Percentiles rank a stretch among this genome's conserved stretches.
phyloP scores from a whole-genome alignment of 2,797 vertebrate species.

The Oryzias sinensis region DNA sequence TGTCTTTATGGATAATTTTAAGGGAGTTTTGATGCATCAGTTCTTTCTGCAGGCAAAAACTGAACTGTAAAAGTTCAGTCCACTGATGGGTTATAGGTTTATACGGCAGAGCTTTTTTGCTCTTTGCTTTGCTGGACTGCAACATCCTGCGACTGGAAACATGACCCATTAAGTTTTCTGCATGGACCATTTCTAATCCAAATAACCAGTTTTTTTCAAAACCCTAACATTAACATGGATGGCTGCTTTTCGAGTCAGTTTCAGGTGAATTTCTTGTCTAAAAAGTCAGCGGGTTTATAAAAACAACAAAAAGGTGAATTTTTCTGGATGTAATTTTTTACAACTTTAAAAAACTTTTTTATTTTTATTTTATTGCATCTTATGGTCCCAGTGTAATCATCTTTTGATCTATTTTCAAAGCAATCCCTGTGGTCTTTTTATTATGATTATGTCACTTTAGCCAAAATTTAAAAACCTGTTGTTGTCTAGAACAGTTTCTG shows the following conservation, averaged over 20 bases:
- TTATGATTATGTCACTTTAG: too few species aligned
- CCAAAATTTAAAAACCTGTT: too few species aligned
- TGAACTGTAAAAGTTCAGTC: too few species aligned
- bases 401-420: too few species aligned
- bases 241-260: constrained; percentile 19
- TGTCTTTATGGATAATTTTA: constrained; percentile 34
- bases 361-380: not conserved
- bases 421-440: too few species aligned
- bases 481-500: too few species aligned
- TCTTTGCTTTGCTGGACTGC: constrained; percentile 7
- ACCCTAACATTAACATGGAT: constrained; percentile 16
- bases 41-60: constrained; percentile 14
- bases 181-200: constrained; percentile 26
- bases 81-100: not conserved
- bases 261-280: constrained; percentile 8
- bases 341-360: not conserved
- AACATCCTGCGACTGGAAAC: constrained; percentile 27
- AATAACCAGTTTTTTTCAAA: constrained; percentile 12
- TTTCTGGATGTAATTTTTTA: constrained; percentile 6
- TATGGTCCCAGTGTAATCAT: too few species aligned
- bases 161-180: constrained; percentile 20
- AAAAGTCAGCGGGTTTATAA: not conserved
- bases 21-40: constrained; percentile 34
- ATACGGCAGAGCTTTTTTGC: constrained; percentile 20
- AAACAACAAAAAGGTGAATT: constrained; percentile 10